These are phyloP conservation scores for Cecropterus lyciades DNA, from an alignment of 1,140 invertebrate genomes.

Conservation along the genomic window DNA sequence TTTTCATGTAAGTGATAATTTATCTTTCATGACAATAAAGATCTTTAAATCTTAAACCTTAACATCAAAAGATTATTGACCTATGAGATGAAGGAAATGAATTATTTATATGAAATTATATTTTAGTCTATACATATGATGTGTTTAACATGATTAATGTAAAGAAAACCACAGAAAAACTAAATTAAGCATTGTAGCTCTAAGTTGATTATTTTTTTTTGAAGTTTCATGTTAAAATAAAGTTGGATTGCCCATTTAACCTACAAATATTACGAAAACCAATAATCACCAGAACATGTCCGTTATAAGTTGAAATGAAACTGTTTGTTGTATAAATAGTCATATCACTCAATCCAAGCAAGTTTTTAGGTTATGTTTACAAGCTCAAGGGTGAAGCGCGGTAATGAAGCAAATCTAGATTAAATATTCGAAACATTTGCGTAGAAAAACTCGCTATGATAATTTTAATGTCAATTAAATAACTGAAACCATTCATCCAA, in stretches of 20 bases:
- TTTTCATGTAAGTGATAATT: too few relatives aligned
- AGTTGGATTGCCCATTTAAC: not conserved
- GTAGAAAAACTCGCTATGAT: not conserved
- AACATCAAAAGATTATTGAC: too few relatives aligned
- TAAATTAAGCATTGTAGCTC: too few relatives aligned
- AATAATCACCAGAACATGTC: not conserved
- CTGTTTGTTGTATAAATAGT: not conserved
- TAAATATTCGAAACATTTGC: not conserved
- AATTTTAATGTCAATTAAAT: not conserved
- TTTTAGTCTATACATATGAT: too few relatives aligned
- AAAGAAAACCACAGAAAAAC: too few relatives aligned
- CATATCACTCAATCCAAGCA: not conserved
- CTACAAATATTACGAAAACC: not conserved
- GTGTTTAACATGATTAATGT: too few relatives aligned
- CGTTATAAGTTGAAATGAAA: not conserved
- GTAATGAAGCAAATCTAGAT: not conserved
- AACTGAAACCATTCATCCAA: not conserved
- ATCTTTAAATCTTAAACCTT: too few relatives aligned
- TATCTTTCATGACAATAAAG: too few relatives aligned
- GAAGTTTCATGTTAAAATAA: too few relatives aligned
- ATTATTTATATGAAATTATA: too few relatives aligned
- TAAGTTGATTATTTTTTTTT: too few relatives aligned
- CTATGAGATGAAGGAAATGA: too few relatives aligned
- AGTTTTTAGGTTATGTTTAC: slow-evolving; percentile 49
- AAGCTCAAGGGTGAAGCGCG: slow-evolving; percentile 35